These are phyloP conservation scores for Carabus problematicus DNA, from an alignment of 2,888 invertebrate genomes.

Conservation along the genomic window DNA sequence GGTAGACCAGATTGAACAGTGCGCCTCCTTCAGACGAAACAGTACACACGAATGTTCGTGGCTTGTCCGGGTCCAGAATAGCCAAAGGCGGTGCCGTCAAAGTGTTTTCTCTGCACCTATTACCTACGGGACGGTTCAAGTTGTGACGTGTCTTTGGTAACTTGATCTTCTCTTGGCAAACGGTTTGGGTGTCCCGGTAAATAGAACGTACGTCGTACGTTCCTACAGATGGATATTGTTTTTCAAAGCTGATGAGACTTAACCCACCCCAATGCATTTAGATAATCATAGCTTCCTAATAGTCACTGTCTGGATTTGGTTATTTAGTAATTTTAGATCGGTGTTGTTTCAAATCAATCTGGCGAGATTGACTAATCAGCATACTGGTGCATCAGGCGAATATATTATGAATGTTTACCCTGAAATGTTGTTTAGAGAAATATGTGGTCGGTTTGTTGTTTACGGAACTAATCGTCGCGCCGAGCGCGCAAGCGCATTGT, in stretches of 20 bases:
- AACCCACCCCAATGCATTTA: constrained; percentile 40
- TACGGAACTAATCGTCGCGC: background rate
- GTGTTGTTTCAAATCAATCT: constrained; percentile 17
- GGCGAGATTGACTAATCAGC: constrained; percentile 35
- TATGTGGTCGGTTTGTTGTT: background rate
- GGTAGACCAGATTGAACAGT: constrained; percentile 16
- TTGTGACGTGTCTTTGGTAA: background rate
- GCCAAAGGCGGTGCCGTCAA: constrained; percentile 48
- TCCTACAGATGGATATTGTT: background rate
- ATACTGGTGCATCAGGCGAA: too few relatives aligned
- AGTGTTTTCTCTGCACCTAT: constrained; percentile 51
- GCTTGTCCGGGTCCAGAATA: constrained; percentile 9
- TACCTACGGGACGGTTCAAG: constrained; percentile 40
- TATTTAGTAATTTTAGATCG: constrained; percentile 39
- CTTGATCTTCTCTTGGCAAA: background rate
- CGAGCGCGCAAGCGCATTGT: background rate
- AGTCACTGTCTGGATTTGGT: constrained; percentile 36
- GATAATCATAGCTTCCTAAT: constrained; percentile 43
- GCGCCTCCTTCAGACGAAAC: background rate
- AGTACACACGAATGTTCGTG: background rate
- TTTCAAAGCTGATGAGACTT: constrained; percentile 36
- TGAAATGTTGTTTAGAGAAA: background rate
- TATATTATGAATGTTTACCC: too few relatives aligned
- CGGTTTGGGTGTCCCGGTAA: background rate
- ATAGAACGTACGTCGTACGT: constrained; percentile 20